Evolutionary conservation across 2,113 vertebrate genomes (phyloP).

Genomic region (Orientallactaga bullata): DNA sequence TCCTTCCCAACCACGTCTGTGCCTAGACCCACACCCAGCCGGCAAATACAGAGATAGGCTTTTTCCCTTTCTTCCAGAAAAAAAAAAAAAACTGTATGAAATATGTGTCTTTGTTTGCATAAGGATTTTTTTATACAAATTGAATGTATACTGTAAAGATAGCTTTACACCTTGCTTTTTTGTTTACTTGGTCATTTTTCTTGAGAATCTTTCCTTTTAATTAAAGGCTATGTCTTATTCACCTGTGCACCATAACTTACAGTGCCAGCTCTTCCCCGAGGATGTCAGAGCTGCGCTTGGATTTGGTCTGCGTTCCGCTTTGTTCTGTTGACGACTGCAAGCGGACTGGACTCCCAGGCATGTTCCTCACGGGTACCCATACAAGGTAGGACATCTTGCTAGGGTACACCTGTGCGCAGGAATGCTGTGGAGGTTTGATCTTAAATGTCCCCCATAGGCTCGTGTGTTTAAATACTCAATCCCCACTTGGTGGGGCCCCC

Average conservation of each 20-base stretch:
- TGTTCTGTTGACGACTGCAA: too few species aligned
- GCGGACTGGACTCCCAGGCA: accelerated
- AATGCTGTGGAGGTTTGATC: too few species aligned
- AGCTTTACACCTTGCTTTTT: not conserved
- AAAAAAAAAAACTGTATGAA: not conserved
- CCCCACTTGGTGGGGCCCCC: not conserved
- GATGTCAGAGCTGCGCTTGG: accelerated
- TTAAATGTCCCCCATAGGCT: too few species aligned
- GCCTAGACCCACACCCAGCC: too few species aligned
- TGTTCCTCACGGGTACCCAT: too few species aligned
- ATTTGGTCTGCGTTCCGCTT: not conserved
- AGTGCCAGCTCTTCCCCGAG: accelerated
- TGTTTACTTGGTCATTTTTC: not conserved
- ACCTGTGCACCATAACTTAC: too few species aligned
- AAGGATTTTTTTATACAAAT: not conserved
- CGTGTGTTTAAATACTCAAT: too few species aligned
- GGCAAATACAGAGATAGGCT: not conserved
- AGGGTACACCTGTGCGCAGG: not conserved
- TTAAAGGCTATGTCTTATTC: not conserved
- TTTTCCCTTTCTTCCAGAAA: not conserved
- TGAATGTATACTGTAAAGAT: accelerated
- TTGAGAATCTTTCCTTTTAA: not conserved
- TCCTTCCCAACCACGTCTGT: not conserved
- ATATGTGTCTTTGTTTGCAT: not conserved
- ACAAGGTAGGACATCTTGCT: not conserved